These are phyloP conservation scores for Ictalurus punctatus DNA, from an alignment of 2,113 vertebrate genomes.

Conservation along the genomic window DNA sequence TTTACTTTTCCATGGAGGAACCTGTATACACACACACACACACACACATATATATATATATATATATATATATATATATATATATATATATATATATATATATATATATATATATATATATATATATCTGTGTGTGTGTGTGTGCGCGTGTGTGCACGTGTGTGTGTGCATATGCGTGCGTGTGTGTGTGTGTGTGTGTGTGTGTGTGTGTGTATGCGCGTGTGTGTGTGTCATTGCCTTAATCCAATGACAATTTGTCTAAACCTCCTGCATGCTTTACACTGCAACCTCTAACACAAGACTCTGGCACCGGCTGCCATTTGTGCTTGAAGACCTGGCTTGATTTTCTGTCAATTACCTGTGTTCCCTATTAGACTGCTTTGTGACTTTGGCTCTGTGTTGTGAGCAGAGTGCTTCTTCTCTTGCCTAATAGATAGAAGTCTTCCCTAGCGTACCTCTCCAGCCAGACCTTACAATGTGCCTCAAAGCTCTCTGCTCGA, in stretches of 20 bases:
- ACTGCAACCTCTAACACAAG: conserved; percentile 25
- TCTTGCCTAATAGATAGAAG: conserved; percentile 43
- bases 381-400: conserved; percentile 47
- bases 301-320: conserved; percentile 34
- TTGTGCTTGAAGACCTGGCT: conserved; percentile 41
- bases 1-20: no score
- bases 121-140: no score
- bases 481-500: conserved; percentile 38
- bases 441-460: conserved; percentile 34
- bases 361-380: conserved; percentile 42
- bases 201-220: neutral
- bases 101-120: no score
- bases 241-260: conserved; percentile 46
- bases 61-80: no score
- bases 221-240: conserved; percentile 4
- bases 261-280: conserved; percentile 36
- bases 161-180: no score
- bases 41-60: no score
- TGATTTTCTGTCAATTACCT: conserved; percentile 49
- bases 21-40: no score
- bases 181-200: no score
- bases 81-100: no score
- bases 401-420: conserved; percentile 45
- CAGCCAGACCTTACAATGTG: conserved; percentile 30
- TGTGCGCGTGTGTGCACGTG: no score